These are phyloP conservation scores for Phylloscopus trochilus DNA, from an alignment of 2,113 vertebrate species.

Conservation along the genomic window DNA sequence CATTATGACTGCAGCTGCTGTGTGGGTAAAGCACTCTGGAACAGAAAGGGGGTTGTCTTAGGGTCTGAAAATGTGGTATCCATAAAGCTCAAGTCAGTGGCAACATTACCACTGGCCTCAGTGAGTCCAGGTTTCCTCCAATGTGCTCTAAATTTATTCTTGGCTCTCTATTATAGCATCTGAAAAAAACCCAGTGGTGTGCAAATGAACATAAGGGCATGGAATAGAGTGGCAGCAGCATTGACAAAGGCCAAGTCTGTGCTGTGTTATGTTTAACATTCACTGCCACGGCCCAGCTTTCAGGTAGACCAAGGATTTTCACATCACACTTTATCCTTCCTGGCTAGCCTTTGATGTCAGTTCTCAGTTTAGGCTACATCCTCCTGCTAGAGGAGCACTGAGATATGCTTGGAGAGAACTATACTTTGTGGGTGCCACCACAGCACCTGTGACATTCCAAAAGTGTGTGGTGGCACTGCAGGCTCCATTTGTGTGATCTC, in stretches of 20 bases:
- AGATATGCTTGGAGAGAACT: background rate
- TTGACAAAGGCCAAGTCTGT: background rate
- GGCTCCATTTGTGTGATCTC: background rate
- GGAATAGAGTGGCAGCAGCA: background rate
- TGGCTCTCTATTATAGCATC: background rate
- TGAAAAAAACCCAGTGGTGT: background rate
- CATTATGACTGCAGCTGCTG: background rate
- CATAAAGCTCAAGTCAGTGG: background rate
- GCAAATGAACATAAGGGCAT: background rate
- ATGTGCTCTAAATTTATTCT: background rate
- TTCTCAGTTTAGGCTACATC: background rate
- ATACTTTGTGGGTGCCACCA: background rate
- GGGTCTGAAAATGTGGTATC: background rate
- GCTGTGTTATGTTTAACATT: background rate
- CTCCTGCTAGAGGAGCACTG: background rate
- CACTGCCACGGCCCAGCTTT: background rate
- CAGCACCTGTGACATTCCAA: background rate
- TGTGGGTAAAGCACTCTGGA: accelerated
- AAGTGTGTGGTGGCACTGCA: background rate
- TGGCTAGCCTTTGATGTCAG: background rate
- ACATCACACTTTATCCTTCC: background rate
- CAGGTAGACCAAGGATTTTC: background rate
- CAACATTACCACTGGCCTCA: background rate
- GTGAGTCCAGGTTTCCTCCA: background rate
- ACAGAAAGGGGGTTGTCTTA: background rate